A percentile compares a stretch with the other conserved stretches of the same genome.
Conservation (phyloP, 2,797 vertebrate genomes). For the Sphenopsis melanotis region DNA sequence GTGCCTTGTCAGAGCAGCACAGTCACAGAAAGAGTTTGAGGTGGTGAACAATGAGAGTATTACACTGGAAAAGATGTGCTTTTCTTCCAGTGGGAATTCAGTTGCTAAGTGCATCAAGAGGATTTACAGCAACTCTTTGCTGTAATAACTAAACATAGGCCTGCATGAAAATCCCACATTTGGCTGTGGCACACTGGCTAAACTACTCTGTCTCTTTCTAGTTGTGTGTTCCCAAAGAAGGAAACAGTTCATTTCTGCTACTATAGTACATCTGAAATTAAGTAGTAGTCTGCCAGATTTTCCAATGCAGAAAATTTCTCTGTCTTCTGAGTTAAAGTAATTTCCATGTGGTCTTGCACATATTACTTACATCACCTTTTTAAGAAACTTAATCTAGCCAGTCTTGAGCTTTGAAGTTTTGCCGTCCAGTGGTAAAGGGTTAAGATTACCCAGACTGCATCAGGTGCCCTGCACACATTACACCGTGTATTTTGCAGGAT, state of each 20-base stretch:
- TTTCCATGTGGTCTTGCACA: not conserved
- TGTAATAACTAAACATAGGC: slow-evolving; percentile 24
- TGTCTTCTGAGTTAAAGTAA: not conserved
- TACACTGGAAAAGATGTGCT: slow-evolving; percentile 27
- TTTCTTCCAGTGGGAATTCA: slow-evolving; percentile 16
- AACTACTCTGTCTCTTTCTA: not conserved
- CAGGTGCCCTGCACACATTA: not conserved
- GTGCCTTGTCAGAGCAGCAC: not conserved
- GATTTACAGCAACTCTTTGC: slow-evolving; percentile 44
- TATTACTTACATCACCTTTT: not conserved
- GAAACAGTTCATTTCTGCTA: slow-evolving; percentile 23
- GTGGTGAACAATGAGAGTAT: not conserved
- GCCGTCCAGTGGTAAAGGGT: not conserved
- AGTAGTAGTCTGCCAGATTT: slow-evolving; percentile 17
- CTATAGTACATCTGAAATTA: not conserved
- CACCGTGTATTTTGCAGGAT: not conserved
- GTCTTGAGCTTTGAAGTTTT: slow-evolving; percentile 8
- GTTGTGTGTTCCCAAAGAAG: slow-evolving; percentile 28
- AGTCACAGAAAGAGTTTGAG: not conserved
- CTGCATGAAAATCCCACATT: slow-evolving; percentile 27
- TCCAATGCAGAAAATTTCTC: not conserved
- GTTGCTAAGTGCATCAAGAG: slow-evolving; percentile 31
- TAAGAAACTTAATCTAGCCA: not conserved
- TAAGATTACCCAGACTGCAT: not conserved
- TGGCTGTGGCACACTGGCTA: slow-evolving; percentile 3